Percentiles rank a stretch among this genome's conserved stretches.
Evolutionary conservation across 2,888 invertebrate species (phyloP).

Genomic region (Epirrhoe alternata): DNA sequence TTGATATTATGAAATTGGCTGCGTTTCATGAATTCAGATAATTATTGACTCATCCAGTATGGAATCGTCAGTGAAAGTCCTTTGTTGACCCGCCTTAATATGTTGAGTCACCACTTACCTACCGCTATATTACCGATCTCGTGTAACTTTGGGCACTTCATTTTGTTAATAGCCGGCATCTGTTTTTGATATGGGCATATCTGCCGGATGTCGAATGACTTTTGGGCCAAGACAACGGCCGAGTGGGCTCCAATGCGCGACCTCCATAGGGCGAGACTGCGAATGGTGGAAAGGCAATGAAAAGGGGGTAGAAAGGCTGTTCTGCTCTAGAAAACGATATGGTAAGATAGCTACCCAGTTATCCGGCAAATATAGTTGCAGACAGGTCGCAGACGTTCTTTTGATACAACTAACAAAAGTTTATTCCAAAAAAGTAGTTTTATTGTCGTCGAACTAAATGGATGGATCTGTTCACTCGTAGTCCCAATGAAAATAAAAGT

Average conservation of each 20-base stretch:
- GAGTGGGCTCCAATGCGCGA: no score
- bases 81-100: slow-evolving; percentile 37
- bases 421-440: slow-evolving; percentile 19
- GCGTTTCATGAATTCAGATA: slow-evolving; percentile 6
- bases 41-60: slow-evolving; percentile 14
- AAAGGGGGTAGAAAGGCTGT: no score
- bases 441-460: slow-evolving; percentile 34
- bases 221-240: no score
- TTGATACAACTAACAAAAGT: slow-evolving; percentile 1
- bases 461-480: slow-evolving; percentile 30
- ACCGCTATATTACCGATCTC: slow-evolving; percentile 36
- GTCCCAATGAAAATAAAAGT: slow-evolving; percentile 47
- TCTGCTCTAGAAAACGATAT: no score
- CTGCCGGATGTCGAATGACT: not conserved
- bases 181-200: slow-evolving; percentile 9
- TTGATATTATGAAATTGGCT: slow-evolving; percentile 4
- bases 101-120: slow-evolving; percentile 52
- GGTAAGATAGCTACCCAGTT: no score
- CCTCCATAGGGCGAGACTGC: no score
- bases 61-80: slow-evolving; percentile 41
- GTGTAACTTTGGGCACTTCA: slow-evolving; percentile 27
- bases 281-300: no score
- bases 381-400: not conserved
- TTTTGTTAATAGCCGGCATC: slow-evolving; percentile 43
- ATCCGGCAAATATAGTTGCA: no score